A percentile compares a stretch with the other conserved stretches of the same genome.
phyloP scores from a whole-genome alignment of 2,113 vertebrate species.

The Prinia subflava region DNA sequence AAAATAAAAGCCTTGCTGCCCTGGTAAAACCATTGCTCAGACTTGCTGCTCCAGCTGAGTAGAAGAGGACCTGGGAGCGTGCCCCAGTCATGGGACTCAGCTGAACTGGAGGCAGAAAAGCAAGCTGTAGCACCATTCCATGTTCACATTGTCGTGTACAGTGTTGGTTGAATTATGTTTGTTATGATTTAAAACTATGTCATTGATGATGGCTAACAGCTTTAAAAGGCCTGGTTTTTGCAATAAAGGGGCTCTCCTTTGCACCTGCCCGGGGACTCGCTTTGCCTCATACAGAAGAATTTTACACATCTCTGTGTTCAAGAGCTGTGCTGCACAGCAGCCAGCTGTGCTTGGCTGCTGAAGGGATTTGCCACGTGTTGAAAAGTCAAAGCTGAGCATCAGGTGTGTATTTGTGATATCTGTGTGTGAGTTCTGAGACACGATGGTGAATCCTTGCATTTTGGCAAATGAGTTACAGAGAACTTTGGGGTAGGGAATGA shows the following conservation, averaged over 20 bases:
- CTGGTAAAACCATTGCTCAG: neutral
- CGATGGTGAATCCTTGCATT: neutral
- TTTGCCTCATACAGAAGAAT: neutral
- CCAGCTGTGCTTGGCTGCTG: neutral
- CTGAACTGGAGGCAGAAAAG: neutral
- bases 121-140: too few species aligned
- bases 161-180: neutral
- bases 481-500: neutral
- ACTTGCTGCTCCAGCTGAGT: too few species aligned
- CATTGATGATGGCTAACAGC: neutral
- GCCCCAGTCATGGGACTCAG: too few species aligned
- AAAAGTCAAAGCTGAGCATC: neutral
- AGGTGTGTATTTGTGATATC: neutral
- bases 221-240: neutral
- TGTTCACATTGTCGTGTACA: accelerated
- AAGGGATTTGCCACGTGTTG: neutral
- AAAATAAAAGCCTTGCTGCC: neutral
- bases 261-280: neutral
- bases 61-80: neutral
- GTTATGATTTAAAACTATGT: neutral
- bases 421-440: neutral
- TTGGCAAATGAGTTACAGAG: neutral
- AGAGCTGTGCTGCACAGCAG: neutral
- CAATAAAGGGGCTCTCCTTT: neutral
- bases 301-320: neutral